Base-by-base conservation (phyloP, 30 jellyfish, hydroid and myxozoan genomes). In the Chrysaora quinquecirrha region DNA sequence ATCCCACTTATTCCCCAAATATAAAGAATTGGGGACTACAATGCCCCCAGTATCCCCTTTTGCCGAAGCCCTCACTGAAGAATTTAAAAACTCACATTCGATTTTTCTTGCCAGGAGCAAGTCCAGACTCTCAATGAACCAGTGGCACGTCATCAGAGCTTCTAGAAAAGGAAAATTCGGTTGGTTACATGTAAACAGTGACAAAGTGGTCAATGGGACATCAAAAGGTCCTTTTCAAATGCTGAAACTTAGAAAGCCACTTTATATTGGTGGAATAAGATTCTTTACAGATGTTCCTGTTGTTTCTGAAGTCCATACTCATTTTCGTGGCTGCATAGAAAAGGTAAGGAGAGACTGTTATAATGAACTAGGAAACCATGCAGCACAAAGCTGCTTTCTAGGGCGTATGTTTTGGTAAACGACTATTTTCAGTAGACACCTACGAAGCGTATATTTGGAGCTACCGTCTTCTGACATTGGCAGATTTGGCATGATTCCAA, bases 271-370 rank as follows among this genome's bases (percentile, higher is more conserved):
- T 25, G 95, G 95, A 62, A 18, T 49, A 3, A 0, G 34, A 7
- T 48, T 12, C 28, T 73, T 84, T 48, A 46, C 87, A 6, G 75
- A 64, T 43, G 76, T 84, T 32, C 79, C 95, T 61, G 14, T 43
- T 9, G 32, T 58, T 20, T 85, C 84, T 18, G 72, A 43, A 4
- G 76, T 34, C 1, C 88, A 84, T 28, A 2, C 83, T 7, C 73
- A 68, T 46, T 84, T 84, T 77, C 32, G 56, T 16, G 95, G 95
- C 25, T 84, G 95, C 88, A 84, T 84, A 20, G 87, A 84, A 73
- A 84, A 73, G 88, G 95, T 84, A 33, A 2, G 64, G 7, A 48
- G 65, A 4, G 18, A n/a, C n/a, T n/a, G n/a, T n/a, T n/a, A n/a
- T n/a, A n/a, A n/a, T n/a, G n/a, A n/a, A n/a, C n/a, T n/a, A n/a